Conservation (phyloP, 2,797 vertebrate species). For the Poeciliopsis infans region DNA sequence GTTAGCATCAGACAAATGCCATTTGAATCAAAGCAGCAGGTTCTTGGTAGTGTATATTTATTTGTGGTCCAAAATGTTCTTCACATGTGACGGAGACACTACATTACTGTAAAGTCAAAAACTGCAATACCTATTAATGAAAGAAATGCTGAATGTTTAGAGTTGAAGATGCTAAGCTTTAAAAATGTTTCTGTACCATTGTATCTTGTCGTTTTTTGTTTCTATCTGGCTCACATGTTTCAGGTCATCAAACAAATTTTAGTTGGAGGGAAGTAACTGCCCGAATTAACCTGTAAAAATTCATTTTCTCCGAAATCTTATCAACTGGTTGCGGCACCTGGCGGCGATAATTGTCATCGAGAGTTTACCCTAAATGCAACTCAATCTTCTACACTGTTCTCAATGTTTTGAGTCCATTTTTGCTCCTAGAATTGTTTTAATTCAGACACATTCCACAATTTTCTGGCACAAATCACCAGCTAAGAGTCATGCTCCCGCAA, state of each 20-base stretch:
- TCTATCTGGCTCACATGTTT: background rate
- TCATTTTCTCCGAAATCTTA: background rate
- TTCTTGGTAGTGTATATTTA: background rate
- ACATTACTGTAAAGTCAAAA: background rate
- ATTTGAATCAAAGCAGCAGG: slow-evolving; percentile 27
- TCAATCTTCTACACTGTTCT: background rate
- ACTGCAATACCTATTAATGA: background rate
- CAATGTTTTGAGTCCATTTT: background rate
- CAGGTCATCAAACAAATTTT: background rate
- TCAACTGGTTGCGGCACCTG: background rate
- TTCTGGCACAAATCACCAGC: background rate
- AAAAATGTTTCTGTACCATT: background rate
- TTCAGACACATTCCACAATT: background rate
- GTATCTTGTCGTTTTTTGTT: background rate
- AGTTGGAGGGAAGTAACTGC: background rate
- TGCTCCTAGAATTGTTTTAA: background rate
- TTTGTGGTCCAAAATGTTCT: slow-evolving; percentile 8
- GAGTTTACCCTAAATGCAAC: background rate
- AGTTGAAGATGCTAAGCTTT: background rate
- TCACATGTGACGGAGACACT: background rate
- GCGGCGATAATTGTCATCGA: background rate
- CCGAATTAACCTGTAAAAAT: background rate
- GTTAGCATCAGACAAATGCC: slow-evolving; percentile 15
- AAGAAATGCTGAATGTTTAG: background rate
- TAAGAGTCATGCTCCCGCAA: background rate